Evolutionary conservation across 2,888 invertebrate species (phyloP).

Genomic region (Heliconius sara): DNA sequence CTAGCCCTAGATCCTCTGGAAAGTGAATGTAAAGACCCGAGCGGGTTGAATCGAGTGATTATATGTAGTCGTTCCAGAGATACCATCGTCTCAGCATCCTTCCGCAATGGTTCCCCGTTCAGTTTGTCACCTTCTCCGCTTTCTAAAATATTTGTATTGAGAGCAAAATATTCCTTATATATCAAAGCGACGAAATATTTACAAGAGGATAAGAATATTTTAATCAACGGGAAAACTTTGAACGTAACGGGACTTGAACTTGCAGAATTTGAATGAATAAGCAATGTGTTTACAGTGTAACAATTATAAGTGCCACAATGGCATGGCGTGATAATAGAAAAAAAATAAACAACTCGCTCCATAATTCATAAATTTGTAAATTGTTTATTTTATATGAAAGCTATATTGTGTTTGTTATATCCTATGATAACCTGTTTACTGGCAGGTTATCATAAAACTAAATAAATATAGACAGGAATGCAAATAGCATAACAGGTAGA

Average conservation of each 20-base stretch:
- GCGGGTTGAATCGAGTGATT: slow-evolving; percentile 89
- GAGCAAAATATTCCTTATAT: neutral
- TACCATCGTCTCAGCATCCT: slow-evolving; percentile 88
- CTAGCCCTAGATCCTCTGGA: slow-evolving; percentile 86
- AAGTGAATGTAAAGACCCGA: slow-evolving; percentile 89
- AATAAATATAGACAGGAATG: neutral
- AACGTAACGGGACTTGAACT: neutral
- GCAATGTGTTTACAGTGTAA: neutral
- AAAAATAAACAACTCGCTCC: neutral
- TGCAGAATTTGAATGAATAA: neutral
- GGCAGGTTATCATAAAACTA: neutral
- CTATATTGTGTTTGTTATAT: neutral
- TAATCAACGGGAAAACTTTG: neutral
- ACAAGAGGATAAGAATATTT: neutral
- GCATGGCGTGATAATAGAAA: no score
- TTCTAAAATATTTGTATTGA: slow-evolving; percentile 59
- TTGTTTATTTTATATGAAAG: neutral
- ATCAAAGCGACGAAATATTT: neutral
- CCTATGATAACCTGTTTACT: neutral
- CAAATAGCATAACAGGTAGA: neutral
- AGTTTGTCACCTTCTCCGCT: slow-evolving; percentile 86
- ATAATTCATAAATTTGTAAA: neutral
- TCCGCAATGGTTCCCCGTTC: slow-evolving; percentile 85
- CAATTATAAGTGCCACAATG: neutral
- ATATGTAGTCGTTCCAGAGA: slow-evolving; percentile 89